A percentile compares a stretch with the other conserved stretches of the same genome.
Evolutionary conservation across 2,888 invertebrate species (phyloP).

Genomic region (Plutella xylostella): DNA sequence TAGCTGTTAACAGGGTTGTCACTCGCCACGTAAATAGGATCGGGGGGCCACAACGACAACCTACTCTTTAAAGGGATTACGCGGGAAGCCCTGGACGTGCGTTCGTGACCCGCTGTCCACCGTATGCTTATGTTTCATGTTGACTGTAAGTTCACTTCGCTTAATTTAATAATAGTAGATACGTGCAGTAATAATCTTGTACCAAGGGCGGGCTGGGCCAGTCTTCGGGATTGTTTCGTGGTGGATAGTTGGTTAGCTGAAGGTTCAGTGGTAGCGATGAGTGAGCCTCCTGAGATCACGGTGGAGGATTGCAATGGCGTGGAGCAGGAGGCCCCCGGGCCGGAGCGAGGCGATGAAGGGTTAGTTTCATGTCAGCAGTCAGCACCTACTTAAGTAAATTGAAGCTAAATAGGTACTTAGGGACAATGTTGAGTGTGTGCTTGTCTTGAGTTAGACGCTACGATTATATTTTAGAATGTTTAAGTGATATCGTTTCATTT

Average conservation of each 20-base stretch:
- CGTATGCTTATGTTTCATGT: slow-evolving; percentile 54
- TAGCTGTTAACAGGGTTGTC: too few relatives aligned
- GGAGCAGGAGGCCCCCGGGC: slow-evolving; percentile 28
- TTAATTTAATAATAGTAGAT: slow-evolving; percentile 66
- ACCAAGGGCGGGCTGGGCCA: slow-evolving; percentile 59
- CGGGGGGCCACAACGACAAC: slow-evolving; percentile 13
- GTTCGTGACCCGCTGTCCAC: slow-evolving; percentile 63
- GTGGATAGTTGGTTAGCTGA: slow-evolving; percentile 29
- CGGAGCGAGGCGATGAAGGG: slow-evolving; percentile 48
- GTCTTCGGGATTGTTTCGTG: slow-evolving; percentile 42
- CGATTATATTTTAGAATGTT: too few relatives aligned
- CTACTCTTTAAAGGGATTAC: slow-evolving; percentile 61
- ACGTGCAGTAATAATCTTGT: slow-evolving; percentile 56
- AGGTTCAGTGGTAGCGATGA: slow-evolving; percentile 36
- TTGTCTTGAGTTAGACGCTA: too few relatives aligned
- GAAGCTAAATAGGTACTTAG: too few relatives aligned
- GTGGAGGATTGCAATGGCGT: slow-evolving; percentile 57
- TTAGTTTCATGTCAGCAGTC: slow-evolving; percentile 26
- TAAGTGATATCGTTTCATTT: too few relatives aligned
- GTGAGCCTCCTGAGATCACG: slow-evolving; percentile 48
- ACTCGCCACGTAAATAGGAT: too few relatives aligned
- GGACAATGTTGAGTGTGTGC: too few relatives aligned
- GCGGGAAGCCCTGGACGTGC: slow-evolving; percentile 54
- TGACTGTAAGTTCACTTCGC: slow-evolving; percentile 55
- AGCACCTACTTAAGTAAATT: too few relatives aligned